Evolutionary conservation across 2,797 vertebrate genomes (phyloP), one percentile per base, ranked within the genome.

Genomic region (Mormyrus hasselquistii): DNA sequence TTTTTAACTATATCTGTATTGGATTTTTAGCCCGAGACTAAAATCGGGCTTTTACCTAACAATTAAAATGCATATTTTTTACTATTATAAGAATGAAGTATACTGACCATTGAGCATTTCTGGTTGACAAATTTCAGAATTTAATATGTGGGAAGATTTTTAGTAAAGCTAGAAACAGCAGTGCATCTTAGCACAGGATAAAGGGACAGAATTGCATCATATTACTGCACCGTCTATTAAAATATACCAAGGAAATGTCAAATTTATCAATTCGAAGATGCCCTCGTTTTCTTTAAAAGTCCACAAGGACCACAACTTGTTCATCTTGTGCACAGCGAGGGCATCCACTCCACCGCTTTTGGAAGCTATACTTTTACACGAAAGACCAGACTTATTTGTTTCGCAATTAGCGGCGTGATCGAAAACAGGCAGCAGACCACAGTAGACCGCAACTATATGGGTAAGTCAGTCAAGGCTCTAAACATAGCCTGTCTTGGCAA

Each of bases 341-440:
- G 95, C 95, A 95, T 95, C 94, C 92, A 94, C 93, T 92, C 92
- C 91, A 91, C 89, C 91, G 90, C 93, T 94, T 94, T 93, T 93
- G 93, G 91, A 90, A 93, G 95, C 93, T 94, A 95, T 95, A 94
- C 92, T 95, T 93, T 90, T 82, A 44, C 92, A 91, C 92, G 93
- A 91, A 92, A 90, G 88, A 90, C 90, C 90, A 90, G 88, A 92
- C 90, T 91, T 93, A 95, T 95, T 96, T 95, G 94, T 95, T 94
- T 93, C 91, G 92, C 93, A 95, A 96, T 96, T 96, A 95, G 95
- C 89, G 89, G 91, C 87, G 73, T 92, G 91, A 93, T 91, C 92
- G 90, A 90, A 92, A 92, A 90, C 92, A 91, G 91, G 91, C 92
- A 93, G 73, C 88, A 91, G 89, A 94, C 92, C 93, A 93, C 92